Evolutionary conservation across 2,888 invertebrate species (phyloP).

Genomic region (Amphipyra tragopoginis): DNA sequence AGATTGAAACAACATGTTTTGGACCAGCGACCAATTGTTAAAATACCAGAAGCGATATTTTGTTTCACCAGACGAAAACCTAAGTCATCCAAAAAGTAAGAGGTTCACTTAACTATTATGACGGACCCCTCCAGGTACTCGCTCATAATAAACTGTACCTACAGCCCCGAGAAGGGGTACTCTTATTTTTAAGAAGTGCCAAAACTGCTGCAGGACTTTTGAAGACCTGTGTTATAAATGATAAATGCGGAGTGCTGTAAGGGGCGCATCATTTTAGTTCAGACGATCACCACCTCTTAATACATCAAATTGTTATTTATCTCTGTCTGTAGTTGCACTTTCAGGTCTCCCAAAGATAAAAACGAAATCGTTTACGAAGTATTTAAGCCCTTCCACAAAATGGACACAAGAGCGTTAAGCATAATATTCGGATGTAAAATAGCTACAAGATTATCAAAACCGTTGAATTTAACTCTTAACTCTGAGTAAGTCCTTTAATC

Average conservation of each 20-base stretch:
- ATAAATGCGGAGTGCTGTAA: not conserved
- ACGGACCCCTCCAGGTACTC: too few species aligned
- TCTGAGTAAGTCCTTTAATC: conserved; percentile 66
- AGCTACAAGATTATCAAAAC: conserved; percentile 64
- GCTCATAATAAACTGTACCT: too few species aligned
- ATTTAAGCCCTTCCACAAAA: conserved; percentile 37
- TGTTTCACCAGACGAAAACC: conserved; percentile 71
- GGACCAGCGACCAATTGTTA: conserved; percentile 74
- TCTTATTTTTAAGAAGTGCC: not conserved
- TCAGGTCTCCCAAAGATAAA: conserved; percentile 17
- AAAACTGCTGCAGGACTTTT: too few species aligned
- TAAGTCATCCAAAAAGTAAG: conserved; percentile 48
- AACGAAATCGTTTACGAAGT: conserved; percentile 15
- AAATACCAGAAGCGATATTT: conserved; percentile 76
- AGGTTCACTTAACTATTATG: too few species aligned
- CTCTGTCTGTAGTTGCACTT: conserved; percentile 8
- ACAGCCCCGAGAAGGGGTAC: too few species aligned
- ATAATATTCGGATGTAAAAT: conserved; percentile 74
- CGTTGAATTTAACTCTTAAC: conserved; percentile 66
- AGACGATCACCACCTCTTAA: not conserved
- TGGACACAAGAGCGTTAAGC: conserved; percentile 62
- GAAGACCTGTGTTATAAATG: too few species aligned
- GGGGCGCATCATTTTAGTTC: not conserved
- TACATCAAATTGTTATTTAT: not conserved
- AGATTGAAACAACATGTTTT: conserved; percentile 74